Evolutionary conservation across 1,140 invertebrate species (phyloP), one percentile per base, ranked within the genome.

Genomic region (Panagrolaimus sp.): DNA sequence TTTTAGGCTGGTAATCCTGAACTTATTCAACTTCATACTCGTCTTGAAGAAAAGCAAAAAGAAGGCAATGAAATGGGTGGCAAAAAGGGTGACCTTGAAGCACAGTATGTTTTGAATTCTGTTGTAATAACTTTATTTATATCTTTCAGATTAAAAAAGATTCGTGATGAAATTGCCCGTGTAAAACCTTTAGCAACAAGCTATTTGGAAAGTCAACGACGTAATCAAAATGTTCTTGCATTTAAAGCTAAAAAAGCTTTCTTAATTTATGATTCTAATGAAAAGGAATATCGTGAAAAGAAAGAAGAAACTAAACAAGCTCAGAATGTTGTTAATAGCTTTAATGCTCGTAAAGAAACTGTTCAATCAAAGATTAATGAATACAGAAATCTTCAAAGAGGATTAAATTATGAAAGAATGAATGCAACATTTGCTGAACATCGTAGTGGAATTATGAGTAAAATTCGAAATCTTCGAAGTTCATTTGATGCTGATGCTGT

Each of bases 1-100:
- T n/a, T n/a, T 4, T 38, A 38, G 31, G 88, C 92, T 1, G 91
- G 91, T 5, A 73, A 78, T n/a, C 31, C 66, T n/a, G 71, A 74
- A 20, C 68, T 87, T 70, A 82, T 79, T 70, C 80, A 84, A 42
- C 73, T 76, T 14, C 86, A 86, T 68, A 69, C 80, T 62, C 75
- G 78, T 25, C 67, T 87, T n/a, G 84, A 51, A 53, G 74, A 71
- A 73, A 75, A 51, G 53, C 71, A 74, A 11, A 65, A 70, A 14
- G 46, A 76, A 38, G 68, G 69, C 16, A 9, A 44, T 48, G 71
- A 67, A n/a, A 66, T 84, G 14, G 77, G 83, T 46, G 71, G 69
- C n/a, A 84, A 86, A 0, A 81, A 84, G 38, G 84, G 82, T 65
- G 84, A 80, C 70, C 73, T 83, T 68, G 84, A 86, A 77, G 78